Base-by-base conservation (phyloP, 2,113 vertebrate species). In the Sakesphorus luctuosus region DNA sequence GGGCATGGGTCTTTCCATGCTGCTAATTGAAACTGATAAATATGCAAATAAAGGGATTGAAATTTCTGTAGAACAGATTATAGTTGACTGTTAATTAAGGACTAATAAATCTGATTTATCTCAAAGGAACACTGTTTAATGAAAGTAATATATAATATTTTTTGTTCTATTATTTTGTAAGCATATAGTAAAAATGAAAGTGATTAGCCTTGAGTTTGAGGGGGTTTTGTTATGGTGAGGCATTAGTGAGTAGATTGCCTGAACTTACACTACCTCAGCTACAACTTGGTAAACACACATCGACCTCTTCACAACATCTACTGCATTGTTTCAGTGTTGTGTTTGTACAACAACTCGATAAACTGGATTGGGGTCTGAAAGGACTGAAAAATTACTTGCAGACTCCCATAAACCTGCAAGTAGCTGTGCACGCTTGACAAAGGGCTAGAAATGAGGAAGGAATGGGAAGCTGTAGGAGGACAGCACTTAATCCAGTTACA, bases 1-100 rank as follows among this genome's bases (percentile, higher is more conserved):
- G 6, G 28, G n/a, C 35, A 33, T 3, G 2, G 10, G 8, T 76
- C 24, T 92, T 65, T 74, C 80, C 38, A 50, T 77, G 68, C 76
- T 88, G 76, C 56, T 80, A 81, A 77, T 21, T 80, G 40, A 63
- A 93, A 78, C 35, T 58, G 71, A 82, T 61, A 73, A 83, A 77
- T 61, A 72, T 15, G 59, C 10, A 21, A 88, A 13, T 86, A 84
- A 79, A 88, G 26, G 13, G 24, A 50, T 15, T 74, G 68, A 67
- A 77, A 56, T 49, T 74, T 84, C 38, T 71, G 13, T n/a, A 2
- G 20, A 55, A 63, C 44, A 69, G 26, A 58, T 58, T 79, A 47
- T 66, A 77, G 25, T 38, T 77, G 43, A 46, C 53, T 69, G 24
- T 80, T 89, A 77, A 86, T 71, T 67, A 77, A 69, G 43, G 24